phyloP scores from a whole-genome alignment of 2,113 vertebrate genomes.

The human region DNA sequence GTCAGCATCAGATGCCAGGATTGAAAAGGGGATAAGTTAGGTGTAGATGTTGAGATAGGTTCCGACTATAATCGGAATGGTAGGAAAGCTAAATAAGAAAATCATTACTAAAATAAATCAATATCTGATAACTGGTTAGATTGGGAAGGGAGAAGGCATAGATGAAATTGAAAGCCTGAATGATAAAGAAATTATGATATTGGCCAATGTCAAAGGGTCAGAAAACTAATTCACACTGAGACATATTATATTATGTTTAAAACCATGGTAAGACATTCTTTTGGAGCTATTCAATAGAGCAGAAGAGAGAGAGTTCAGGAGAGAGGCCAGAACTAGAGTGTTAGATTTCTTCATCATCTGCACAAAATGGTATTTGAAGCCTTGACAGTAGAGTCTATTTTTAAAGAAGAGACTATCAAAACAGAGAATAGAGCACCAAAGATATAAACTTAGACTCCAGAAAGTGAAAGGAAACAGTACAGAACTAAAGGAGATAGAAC shows the following conservation, averaged over 20 bases:
- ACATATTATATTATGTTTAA: background rate
- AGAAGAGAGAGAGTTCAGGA: background rate
- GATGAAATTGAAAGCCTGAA: background rate
- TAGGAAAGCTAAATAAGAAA: background rate
- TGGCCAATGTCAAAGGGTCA: background rate
- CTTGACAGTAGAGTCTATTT: background rate
- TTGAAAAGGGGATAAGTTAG: background rate
- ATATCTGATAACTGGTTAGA: background rate
- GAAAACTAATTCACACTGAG: background rate
- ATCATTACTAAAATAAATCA: constrained; percentile 15
- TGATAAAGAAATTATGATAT: background rate
- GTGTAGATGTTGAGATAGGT: background rate
- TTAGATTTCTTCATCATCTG: background rate
- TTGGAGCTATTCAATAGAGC: background rate
- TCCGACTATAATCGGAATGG: background rate
- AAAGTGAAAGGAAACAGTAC: background rate
- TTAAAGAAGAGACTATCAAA: background rate
- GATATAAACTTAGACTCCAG: background rate
- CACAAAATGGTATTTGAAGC: background rate
- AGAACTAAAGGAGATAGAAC: background rate
- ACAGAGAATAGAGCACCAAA: background rate
- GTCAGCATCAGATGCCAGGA: background rate
- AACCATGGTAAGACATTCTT: background rate
- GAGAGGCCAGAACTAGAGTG: background rate
- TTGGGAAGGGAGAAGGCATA: background rate